Base-by-base conservation (phyloP, 2,797 vertebrate species). In the Bucorvus abyssinicus region DNA sequence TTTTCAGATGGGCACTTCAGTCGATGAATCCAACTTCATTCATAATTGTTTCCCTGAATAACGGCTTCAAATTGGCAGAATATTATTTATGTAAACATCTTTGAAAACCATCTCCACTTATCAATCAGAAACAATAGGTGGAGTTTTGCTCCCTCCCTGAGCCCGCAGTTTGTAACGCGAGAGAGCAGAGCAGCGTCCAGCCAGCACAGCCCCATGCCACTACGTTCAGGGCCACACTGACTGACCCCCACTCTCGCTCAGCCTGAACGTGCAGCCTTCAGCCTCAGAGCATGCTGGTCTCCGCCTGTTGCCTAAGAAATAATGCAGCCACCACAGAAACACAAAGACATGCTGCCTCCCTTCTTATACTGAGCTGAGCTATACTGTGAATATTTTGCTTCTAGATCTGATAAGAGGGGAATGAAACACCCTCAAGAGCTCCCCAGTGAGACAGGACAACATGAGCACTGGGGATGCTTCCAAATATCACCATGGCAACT, bases 221-320 rank as follows among this genome's bases (percentile, higher is more conserved):
- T 7, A 3, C 0, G 1, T 4, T 67, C 55, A 52, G 53, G 36
- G 23, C 50, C 53, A 12, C 3, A 1, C 30, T 1, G 13, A 12
- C 5, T 9, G 17, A n/a, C 49, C 70, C 38, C 38, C 38, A 40
- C 38, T 40, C 32, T 60, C 1, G 0, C 36, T 49, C 76, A 15
- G 49, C 44, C 40, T 1, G 1, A 47, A 19, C 5, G 0, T 8
- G 5, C 27, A 4, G 24, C 44, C 61, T 29, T 24, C 59, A 36
- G 29, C 56, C 64, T 63, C 74, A 19, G 34, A 20, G 6, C 2
- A 0, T 13, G 10, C 52, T 26, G 32, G 14, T 40, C 16, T 47
- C 82, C 52, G 90, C 42, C 80, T 19, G 11, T 2, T 29, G 23
- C 59, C 82, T 34, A 17, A 42, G 42, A 40, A 81, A 40, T 38